Evolutionary conservation across 1,140 invertebrate genomes (phyloP).

Genomic region (Temnothorax curvispinosus): DNA sequence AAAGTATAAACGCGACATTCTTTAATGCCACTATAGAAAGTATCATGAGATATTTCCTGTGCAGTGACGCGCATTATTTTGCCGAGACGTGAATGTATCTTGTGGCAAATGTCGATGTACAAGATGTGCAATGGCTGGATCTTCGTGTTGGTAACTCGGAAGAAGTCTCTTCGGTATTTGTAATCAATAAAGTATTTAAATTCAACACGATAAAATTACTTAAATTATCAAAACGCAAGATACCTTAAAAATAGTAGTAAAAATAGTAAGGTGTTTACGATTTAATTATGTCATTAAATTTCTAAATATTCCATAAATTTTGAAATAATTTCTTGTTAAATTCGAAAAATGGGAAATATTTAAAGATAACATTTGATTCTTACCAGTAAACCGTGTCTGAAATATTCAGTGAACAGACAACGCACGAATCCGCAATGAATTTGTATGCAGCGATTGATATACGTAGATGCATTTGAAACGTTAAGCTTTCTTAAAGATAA

Average conservation of each 20-base stretch:
- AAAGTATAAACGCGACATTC: slow-evolving; percentile 27
- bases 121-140: not conserved
- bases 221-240: not conserved
- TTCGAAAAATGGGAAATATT: not conserved
- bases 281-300: slow-evolving; percentile 7
- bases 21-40: slow-evolving; percentile 29
- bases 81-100: slow-evolving; percentile 5
- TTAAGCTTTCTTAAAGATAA: not conserved
- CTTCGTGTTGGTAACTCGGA: not conserved
- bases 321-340: not conserved
- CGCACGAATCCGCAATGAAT: not conserved
- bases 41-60: slow-evolving; percentile 17
- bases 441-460: not conserved
- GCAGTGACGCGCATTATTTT: slow-evolving; percentile 40
- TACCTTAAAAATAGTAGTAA: not conserved
- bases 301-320: not conserved
- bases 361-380: not conserved
- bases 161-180: not conserved
- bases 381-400: not conserved
- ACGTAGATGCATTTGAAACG: not conserved
- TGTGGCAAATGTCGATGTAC: not conserved
- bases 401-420: not conserved
- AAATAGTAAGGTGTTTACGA: not conserved
- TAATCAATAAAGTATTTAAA: slow-evolving; percentile 8
- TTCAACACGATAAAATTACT: not conserved